These are phyloP conservation scores for Cynoglossus semilaevis DNA, from an alignment of 2,113 vertebrate genomes.

Conservation along the genomic window DNA sequence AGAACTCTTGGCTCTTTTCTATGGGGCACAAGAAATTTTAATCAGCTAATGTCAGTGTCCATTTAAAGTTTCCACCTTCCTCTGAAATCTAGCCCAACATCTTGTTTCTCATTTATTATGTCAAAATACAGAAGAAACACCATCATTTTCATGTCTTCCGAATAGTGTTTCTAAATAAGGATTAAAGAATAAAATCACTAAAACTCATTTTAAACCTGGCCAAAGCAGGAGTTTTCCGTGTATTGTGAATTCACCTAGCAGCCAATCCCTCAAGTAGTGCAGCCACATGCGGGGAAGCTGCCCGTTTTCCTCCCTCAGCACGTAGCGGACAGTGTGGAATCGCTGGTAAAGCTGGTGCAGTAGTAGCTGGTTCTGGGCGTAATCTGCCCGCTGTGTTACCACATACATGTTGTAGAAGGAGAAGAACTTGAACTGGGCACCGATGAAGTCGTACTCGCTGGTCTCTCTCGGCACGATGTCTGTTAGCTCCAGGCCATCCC, in stretches of 20 bases:
- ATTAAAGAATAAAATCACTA: no score
- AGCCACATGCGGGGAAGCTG: conserved; percentile 97
- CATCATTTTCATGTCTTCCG: conserved; percentile 38
- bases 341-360: conserved; percentile 92
- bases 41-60: conserved; percentile 50
- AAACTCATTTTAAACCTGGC: no score
- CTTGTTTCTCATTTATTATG: conserved; percentile 39
- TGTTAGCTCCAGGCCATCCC: conserved; percentile 93
- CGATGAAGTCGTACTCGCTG: conserved; percentile 95
- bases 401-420: conserved; percentile 99
- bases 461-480: conserved; percentile 97
- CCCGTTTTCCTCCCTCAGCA: conserved; percentile 87
- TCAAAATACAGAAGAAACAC: conserved; percentile 49
- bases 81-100: no score
- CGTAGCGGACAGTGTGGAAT: conserved; percentile 86
- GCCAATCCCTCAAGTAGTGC: conserved; percentile 96
- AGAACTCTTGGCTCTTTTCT: background rate
- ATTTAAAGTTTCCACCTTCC: conserved; percentile 40
- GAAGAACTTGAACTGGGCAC: conserved; percentile 96
- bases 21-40: conserved; percentile 49
- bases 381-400: conserved; percentile 93
- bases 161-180: conserved; percentile 21
- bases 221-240: background rate
- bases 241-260: no score
- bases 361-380: conserved; percentile 86